Percentiles rank a stretch among this genome's conserved stretches.
phyloP scores from a whole-genome alignment of 2,113 vertebrate genomes.

The Xyliphius kryptos region DNA sequence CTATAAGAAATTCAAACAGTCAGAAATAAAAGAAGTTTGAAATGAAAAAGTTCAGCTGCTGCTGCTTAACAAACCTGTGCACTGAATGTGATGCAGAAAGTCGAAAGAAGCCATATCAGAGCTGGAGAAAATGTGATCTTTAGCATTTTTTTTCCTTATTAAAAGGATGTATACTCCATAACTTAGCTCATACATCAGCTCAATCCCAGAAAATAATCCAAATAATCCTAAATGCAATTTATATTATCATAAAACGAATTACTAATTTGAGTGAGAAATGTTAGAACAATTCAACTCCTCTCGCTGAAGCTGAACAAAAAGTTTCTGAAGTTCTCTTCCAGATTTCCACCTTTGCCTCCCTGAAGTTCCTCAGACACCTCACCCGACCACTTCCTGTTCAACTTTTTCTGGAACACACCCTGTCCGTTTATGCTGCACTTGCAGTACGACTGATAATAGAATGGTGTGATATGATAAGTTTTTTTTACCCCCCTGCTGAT shows the following conservation, averaged over 20 bases:
- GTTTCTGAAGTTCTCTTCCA: conserved; percentile 7
- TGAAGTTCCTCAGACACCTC: conserved; percentile 29
- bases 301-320: conserved; percentile 1
- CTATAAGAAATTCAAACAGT: conserved; percentile 53
- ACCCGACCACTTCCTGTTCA: conserved; percentile 47
- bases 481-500: no score
- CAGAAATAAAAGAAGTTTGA: background rate
- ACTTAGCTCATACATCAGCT: background rate
- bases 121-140: no score
- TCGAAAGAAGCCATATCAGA: conserved; percentile 44
- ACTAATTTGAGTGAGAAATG: no score
- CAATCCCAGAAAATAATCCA: no score
- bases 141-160: conserved; percentile 10
- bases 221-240: no score
- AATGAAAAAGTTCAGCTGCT: background rate
- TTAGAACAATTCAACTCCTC: no score
- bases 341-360: conserved; percentile 23
- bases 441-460: no score
- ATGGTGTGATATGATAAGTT: no score
- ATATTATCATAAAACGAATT: no score
- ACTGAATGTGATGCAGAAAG: conserved; percentile 59
- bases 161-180: background rate
- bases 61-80: conserved; percentile 65
- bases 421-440: background rate
- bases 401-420: conserved; percentile 38